Evolutionary conservation across 2,797 vertebrate genomes (phyloP), one percentile per base, ranked within the genome.

Genomic region (Chelidonichthys spinosus): DNA sequence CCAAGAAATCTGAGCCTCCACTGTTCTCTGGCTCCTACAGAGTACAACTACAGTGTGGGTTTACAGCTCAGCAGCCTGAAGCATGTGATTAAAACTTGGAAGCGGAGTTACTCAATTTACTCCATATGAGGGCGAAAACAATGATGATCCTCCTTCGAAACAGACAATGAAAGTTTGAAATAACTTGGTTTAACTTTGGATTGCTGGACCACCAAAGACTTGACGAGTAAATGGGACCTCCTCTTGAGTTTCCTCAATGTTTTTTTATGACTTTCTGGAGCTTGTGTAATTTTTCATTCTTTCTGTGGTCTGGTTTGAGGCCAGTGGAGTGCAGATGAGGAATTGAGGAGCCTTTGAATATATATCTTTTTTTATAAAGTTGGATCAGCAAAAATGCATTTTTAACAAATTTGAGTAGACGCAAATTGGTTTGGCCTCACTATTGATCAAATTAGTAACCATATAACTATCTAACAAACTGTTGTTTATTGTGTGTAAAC

Each of bases 1-100:
- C 76, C 76, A 62, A 83, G 91, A 93, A 92, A 92, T 85, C 60
- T 85, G 89, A 91, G 85, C 90, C 87, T 88, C 82, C 65, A 79
- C 76, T 89, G 82, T 88, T 88, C 82, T 85, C 79, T 84, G 77
- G 78, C 71, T 80, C 64, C 79, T 69, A 11, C 79, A 77, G 61
- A 72, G 78, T 60, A 83, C 74, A 79, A 63, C 84, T 81, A 63
- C 78, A 90, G 71, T 82, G 82, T 66, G 79, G 76, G 39, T 74
- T 84, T 68, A 74, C 74, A 80, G 79, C 77, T 77, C 79, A 81
- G 74, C 70, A 79, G 88, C 76, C 74, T 66, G 68, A 67, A 81
- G 77, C 87, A 84, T 89, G 90, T 89, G 86, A 89, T 87, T 87
- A 78, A 74, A 89, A 82, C 67, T 25, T 69, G 61, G 67, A 84